Conservation (phyloP, 1,140 invertebrate genomes). For the Heliconius hermathena region DNA sequence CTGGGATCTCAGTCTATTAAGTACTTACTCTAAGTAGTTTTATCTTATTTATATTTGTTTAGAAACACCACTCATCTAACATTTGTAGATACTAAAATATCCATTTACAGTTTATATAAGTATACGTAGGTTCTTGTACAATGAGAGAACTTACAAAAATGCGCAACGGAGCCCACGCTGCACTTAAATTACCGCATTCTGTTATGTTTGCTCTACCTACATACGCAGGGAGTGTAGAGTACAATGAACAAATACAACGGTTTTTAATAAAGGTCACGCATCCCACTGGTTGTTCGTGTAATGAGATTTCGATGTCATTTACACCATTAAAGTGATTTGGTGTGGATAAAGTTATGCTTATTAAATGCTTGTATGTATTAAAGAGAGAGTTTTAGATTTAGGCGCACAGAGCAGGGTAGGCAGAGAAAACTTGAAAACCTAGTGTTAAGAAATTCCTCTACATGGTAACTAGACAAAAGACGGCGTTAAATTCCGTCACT, state of each 20-base stretch:
- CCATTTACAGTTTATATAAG: not conserved
- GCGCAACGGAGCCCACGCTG: not conserved
- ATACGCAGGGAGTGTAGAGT: not conserved
- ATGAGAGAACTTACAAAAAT: slow-evolving; percentile 3
- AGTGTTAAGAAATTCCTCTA: no score
- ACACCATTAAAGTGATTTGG: not conserved
- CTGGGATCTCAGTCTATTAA: not conserved
- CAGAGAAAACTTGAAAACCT: no score
- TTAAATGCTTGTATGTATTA: not conserved
- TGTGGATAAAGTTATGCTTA: not conserved
- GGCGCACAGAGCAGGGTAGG: no score
- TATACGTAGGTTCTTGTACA: not conserved
- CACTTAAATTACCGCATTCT: slow-evolving; percentile 9
- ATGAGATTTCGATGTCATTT: slow-evolving; percentile 1
- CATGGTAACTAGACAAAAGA: no score
- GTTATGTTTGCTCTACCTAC: slow-evolving; percentile 15
- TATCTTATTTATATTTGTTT: slow-evolving; percentile 10
- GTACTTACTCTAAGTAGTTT: not conserved
- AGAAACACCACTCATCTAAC: not conserved
- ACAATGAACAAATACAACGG: slow-evolving; percentile 12
- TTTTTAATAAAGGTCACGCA: slow-evolving; percentile 4
- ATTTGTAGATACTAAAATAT: slow-evolving; percentile 12
- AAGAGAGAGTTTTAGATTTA: no score
- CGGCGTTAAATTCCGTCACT: no score
- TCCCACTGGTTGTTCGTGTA: slow-evolving; percentile 4